Conservation (phyloP, 2,888 invertebrate species). For the Tetramorium bicarinatum region DNA sequence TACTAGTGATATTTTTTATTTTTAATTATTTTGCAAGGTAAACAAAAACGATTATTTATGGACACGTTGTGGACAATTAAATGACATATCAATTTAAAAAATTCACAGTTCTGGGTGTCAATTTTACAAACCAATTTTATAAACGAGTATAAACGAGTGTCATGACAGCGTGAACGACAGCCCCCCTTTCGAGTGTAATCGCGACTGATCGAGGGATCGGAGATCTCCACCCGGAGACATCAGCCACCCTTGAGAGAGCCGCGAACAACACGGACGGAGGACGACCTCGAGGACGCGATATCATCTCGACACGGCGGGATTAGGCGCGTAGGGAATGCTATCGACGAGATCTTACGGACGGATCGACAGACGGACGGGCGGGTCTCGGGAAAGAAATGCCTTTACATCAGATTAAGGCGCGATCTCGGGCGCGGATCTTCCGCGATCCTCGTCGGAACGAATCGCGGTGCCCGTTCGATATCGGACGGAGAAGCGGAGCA, state of each 20-base stretch:
- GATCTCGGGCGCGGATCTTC: conserved; percentile 52
- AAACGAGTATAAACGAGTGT: conserved; percentile 8
- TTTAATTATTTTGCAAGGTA: no score
- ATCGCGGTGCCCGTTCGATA: conserved; percentile 34
- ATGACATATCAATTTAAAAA: no score
- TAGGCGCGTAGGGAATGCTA: conserved; percentile 47
- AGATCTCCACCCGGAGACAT: conserved; percentile 14
- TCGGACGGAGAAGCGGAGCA: conserved; percentile 42
- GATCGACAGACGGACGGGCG: conserved; percentile 39
- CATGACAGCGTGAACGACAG: conserved; percentile 30
- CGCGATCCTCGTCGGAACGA: conserved; percentile 49
- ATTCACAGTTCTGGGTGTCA: no score
- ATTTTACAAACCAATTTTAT: no score
- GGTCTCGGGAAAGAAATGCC: conserved; percentile 24
- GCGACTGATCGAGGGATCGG: conserved; percentile 34
- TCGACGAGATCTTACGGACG: conserved; percentile 49
- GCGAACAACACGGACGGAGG: not conserved
- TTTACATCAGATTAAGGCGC: conserved; percentile 54
- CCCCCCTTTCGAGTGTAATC: conserved; percentile 14
- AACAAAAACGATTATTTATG: no score
- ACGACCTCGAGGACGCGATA: conserved; percentile 31
- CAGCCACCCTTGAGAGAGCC: conserved; percentile 19
- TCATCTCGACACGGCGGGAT: conserved; percentile 40
- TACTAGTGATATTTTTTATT: no score
- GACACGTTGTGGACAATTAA: no score